These are phyloP conservation scores for Tarsius wallacei DNA, from an alignment of 2,797 vertebrate genomes.

Conservation along the genomic window DNA sequence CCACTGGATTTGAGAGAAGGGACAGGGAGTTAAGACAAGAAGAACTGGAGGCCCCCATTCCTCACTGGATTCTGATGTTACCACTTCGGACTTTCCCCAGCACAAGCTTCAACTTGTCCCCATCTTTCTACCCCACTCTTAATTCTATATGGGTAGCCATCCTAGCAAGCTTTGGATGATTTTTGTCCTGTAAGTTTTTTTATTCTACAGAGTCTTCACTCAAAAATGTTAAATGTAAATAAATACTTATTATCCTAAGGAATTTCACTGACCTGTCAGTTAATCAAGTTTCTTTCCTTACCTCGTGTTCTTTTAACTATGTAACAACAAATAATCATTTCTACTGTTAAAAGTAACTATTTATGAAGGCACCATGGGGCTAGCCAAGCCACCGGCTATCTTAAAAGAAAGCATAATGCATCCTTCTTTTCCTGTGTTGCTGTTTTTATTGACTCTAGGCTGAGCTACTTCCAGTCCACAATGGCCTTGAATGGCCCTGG, in stretches of 20 bases:
- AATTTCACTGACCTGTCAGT: background rate
- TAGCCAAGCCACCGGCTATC: background rate
- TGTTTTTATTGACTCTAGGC: background rate
- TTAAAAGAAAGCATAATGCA: background rate
- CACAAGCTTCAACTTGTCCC: background rate
- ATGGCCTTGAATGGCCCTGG: background rate
- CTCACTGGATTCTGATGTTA: background rate
- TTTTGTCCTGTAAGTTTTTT: background rate
- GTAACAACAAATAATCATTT: constrained; percentile 39
- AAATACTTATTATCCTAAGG: constrained; percentile 11
- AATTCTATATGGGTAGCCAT: background rate
- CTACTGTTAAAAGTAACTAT: background rate
- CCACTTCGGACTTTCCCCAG: background rate
- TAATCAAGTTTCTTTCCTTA: background rate
- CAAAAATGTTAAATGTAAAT: constrained; percentile 33
- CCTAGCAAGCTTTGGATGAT: background rate
- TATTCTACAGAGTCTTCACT: background rate
- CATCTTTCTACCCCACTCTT: background rate
- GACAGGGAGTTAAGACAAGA: background rate
- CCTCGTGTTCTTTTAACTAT: background rate
- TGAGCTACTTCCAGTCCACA: background rate
- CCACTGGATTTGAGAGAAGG: background rate
- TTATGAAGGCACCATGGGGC: background rate
- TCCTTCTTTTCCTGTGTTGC: background rate
- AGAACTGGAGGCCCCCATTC: background rate